Conservation (phyloP, 2,888 invertebrate species). For the Andrena chrysosceles region DNA sequence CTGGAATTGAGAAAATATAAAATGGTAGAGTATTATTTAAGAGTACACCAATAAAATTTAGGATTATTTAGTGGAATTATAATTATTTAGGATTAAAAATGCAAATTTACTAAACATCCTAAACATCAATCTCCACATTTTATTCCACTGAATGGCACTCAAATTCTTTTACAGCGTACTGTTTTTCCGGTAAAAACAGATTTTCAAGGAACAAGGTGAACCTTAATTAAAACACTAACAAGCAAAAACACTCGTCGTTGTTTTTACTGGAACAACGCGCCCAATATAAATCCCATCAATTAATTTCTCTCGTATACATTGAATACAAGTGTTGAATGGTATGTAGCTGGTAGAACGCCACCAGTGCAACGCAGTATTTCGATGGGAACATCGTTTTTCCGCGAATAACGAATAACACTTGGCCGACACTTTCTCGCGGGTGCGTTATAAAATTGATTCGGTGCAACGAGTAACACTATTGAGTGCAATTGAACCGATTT, state of each 20-base stretch:
- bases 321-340: background rate
- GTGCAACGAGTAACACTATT: background rate
- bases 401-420: conserved; percentile 28
- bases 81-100: too few relatives aligned
- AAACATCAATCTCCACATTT: background rate
- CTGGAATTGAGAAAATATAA: too few relatives aligned
- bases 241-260: background rate
- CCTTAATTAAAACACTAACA: background rate
- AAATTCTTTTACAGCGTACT: background rate
- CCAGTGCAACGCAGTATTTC: background rate
- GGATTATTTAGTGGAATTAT: too few relatives aligned
- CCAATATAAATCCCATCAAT: conserved; percentile 8
- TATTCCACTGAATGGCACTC: background rate
- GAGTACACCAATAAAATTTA: too few relatives aligned
- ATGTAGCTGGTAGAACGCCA: background rate
- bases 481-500: conserved; percentile 31
- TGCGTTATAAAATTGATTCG: conserved; percentile 36
- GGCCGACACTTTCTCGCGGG: conserved; percentile 19
- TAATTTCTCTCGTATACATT: conserved; percentile 7
- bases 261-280: background rate
- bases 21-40: too few relatives aligned
- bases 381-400: conserved; percentile 5
- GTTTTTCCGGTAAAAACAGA: background rate
- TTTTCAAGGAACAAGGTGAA: background rate
- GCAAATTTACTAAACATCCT: background rate